Conservation (phyloP, 2,113 vertebrate genomes). For the Ibidorhyncha struthersii region DNA sequence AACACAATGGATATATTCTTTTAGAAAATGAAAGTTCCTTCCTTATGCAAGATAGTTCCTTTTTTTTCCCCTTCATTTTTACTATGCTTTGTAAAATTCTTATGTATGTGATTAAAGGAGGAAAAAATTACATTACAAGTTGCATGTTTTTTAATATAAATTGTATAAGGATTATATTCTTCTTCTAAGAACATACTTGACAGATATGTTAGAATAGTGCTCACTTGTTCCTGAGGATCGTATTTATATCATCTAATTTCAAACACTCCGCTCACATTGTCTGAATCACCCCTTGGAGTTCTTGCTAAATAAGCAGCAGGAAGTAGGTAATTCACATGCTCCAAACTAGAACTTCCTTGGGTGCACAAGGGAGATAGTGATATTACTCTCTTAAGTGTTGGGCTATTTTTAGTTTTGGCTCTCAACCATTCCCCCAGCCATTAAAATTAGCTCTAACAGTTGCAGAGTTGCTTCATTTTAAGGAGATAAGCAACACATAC, state of each 20-base stretch:
- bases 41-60: not conserved
- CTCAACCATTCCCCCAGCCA: not conserved
- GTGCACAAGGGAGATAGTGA: not conserved
- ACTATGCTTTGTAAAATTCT: not conserved
- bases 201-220: not conserved
- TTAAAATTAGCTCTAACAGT: not conserved
- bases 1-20: not conserved
- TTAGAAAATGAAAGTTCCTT: not conserved
- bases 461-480: not conserved
- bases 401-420: not conserved
- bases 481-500: not conserved
- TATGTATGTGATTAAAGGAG: not conserved
- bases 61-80: not conserved
- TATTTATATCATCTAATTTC: not conserved
- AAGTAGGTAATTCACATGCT: not conserved
- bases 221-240: not conserved
- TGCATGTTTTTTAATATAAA: not conserved
- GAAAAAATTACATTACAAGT: not conserved
- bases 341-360: not conserved
- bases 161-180: not conserved
- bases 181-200: not conserved
- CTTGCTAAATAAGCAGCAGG: not conserved
- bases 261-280: not conserved
- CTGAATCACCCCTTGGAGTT: not conserved
- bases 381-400: not conserved